Conservation (phyloP, 2,888 invertebrate species). For the Tuberolachnus salignus region DNA sequence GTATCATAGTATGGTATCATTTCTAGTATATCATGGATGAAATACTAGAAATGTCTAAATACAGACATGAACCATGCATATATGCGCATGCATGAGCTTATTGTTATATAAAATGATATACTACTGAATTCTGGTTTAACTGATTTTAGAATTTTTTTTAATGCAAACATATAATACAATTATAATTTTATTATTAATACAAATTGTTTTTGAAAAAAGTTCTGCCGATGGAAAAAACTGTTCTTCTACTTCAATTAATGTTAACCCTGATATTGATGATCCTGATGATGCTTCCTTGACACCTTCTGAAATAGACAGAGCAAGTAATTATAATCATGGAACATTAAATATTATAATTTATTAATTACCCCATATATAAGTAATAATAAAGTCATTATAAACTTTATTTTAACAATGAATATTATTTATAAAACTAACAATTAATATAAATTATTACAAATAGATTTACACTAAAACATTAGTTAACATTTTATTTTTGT, state of each 20-base stretch:
- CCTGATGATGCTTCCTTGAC: neutral
- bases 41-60: too few species aligned
- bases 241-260: neutral
- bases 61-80: too few species aligned
- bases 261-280: neutral
- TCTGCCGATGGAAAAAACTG: neutral
- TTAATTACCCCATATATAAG: neutral
- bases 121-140: too few species aligned
- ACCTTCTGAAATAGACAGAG: neutral
- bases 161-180: too few species aligned
- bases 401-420: neutral
- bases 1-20: too few species aligned
- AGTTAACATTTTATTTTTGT: neutral
- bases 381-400: neutral
- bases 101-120: too few species aligned
- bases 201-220: too few species aligned
- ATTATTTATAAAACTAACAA: too few species aligned
- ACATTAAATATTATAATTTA: neutral
- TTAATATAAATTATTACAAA: neutral
- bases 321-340: conserved; percentile 29
- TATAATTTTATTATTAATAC: too few species aligned
- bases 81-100: too few species aligned
- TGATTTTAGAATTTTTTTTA: too few species aligned
- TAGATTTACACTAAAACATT: neutral
- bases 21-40: too few species aligned